Evolutionary conservation across 1,140 invertebrate genomes (phyloP).

Genomic region (Heliothis subflexa): DNA sequence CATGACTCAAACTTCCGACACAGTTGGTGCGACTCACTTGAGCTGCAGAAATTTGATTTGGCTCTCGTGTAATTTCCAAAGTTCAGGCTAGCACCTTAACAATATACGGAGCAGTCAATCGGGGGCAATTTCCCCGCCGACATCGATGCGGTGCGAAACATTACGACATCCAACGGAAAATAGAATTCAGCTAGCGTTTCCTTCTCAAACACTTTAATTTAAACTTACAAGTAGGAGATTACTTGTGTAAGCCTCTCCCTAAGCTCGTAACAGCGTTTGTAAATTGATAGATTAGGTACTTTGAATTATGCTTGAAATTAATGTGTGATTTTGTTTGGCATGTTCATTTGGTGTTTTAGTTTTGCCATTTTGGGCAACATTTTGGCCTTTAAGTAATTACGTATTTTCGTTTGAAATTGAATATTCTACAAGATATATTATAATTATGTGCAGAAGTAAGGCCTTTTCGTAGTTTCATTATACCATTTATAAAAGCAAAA

Average conservation of each 20-base stretch:
- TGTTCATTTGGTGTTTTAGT: not conserved
- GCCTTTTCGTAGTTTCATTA: no score
- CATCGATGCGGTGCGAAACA: conserved; percentile 41
- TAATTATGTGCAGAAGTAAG: no score
- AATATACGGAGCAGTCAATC: conserved; percentile 23
- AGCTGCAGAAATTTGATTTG: conserved; percentile 5
- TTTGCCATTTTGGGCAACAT: not conserved
- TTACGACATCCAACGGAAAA: conserved; percentile 39
- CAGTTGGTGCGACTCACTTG: not conserved
- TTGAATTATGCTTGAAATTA: conserved; percentile 34
- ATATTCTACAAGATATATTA: no score
- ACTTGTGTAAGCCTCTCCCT: conserved; percentile 29
- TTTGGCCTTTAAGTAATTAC: not conserved
- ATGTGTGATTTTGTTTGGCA: not conserved
- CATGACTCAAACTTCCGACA: not conserved
- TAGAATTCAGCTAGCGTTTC: conserved; percentile 42
- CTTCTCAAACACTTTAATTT: conserved; percentile 37
- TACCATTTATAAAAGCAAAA: not conserved
- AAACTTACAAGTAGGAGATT: conserved; percentile 39
- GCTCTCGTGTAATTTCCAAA: conserved; percentile 8
- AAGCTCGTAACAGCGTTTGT: conserved; percentile 6
- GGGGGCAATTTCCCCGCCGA: conserved; percentile 33
- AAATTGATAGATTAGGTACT: conserved; percentile 34
- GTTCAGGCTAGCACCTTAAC: not conserved
- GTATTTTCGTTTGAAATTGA: no score